Evolutionary conservation across 2,797 vertebrate genomes (phyloP).

Genomic region (Malurus splendens): DNA sequence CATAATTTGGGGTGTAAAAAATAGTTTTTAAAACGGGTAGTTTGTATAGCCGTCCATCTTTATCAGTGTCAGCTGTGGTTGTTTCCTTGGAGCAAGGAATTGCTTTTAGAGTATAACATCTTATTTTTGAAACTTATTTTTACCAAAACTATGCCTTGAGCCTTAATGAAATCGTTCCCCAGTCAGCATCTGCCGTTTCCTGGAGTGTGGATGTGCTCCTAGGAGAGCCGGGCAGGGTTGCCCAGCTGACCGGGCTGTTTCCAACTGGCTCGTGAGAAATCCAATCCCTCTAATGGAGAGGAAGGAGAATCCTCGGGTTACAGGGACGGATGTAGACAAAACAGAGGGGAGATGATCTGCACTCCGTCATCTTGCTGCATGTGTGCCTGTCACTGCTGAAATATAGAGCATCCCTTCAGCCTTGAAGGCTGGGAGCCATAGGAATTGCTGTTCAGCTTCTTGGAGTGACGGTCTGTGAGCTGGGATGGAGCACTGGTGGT

Average conservation of each 20-base stretch:
- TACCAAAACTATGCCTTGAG: background rate
- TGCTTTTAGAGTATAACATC: background rate
- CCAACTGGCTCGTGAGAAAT: background rate
- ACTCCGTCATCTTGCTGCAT: background rate
- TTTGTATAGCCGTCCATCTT: background rate
- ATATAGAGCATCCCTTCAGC: background rate
- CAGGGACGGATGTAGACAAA: background rate
- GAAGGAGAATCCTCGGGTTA: background rate
- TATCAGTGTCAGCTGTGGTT: background rate
- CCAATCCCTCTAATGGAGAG: background rate
- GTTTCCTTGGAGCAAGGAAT: background rate
- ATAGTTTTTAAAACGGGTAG: background rate
- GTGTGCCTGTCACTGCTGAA: background rate
- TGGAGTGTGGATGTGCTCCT: rapidly evolving
- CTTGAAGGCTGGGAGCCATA: rapidly evolving
- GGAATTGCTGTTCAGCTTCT: background rate
- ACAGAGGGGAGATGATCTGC: background rate
- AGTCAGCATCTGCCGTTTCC: background rate
- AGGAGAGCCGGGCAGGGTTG: background rate
- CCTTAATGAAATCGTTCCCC: background rate
- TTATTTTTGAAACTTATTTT: background rate
- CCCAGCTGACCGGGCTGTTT: rapidly evolving
- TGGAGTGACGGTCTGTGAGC: background rate
- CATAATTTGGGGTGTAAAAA: background rate
- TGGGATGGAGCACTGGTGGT: background rate